These are phyloP conservation scores for Ectemnius cavifrons DNA, from an alignment of 2,888 invertebrate species.

Conservation along the genomic window DNA sequence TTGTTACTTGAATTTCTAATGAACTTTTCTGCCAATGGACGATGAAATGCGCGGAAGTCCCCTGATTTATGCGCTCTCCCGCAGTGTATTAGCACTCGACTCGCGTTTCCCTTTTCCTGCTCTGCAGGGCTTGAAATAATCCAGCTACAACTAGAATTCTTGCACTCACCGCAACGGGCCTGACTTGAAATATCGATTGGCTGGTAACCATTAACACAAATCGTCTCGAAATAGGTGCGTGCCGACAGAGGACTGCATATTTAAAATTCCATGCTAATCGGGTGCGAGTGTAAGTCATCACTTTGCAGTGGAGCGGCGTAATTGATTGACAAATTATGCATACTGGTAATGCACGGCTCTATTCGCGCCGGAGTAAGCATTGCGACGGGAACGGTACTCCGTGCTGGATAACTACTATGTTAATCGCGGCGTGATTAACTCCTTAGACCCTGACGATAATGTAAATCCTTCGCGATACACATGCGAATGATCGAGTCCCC, in stretches of 20 bases:
- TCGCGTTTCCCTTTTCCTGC: conserved; percentile 2
- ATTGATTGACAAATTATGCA: conserved; percentile 15
- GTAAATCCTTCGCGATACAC: conserved; percentile 24
- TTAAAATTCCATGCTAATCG: too few relatives aligned
- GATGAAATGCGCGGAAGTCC: not conserved
- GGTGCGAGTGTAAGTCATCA: not conserved
- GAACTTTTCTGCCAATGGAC: not conserved
- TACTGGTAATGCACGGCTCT: not conserved
- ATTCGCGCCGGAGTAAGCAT: not conserved
- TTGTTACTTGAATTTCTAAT: not conserved
- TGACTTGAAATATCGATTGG: too few relatives aligned
- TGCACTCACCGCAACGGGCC: too few relatives aligned
- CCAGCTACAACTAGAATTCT: not conserved
- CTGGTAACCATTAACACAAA: too few relatives aligned
- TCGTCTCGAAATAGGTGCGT: too few relatives aligned
- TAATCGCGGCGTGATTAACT: conserved; percentile 26
- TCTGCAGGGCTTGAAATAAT: not conserved
- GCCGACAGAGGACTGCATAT: too few relatives aligned
- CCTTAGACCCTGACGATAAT: conserved; percentile 25
- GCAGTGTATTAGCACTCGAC: not conserved
- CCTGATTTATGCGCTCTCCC: not conserved
- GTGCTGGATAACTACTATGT: conserved; percentile 10
- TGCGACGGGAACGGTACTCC: not conserved
- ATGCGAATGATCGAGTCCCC: conserved; percentile 24
- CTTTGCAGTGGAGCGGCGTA: not conserved